phyloP scores from a whole-genome alignment of 2,113 vertebrate species.

The Trematocara marginatum region DNA sequence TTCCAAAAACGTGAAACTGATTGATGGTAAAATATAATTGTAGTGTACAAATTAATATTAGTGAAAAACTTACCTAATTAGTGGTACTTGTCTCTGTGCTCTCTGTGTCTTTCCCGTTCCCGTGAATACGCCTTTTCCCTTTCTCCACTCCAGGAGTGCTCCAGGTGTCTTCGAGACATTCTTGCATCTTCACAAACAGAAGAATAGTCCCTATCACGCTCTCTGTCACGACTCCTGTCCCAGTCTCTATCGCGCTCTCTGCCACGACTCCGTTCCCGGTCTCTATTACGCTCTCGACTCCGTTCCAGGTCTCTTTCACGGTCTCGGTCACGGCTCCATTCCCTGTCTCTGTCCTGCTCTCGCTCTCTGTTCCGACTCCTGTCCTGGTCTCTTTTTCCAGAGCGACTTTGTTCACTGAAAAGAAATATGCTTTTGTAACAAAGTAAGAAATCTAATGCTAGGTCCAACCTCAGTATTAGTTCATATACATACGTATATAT shows the following conservation, averaged over 20 bases:
- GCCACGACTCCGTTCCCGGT: not conserved
- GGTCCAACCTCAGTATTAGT: not conserved
- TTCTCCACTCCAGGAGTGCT: conserved; percentile 59
- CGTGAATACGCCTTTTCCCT: conserved; percentile 48
- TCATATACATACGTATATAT: not conserved
- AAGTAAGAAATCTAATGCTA: not conserved
- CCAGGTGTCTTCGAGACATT: conserved; percentile 53
- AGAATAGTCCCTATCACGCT: conserved; percentile 36
- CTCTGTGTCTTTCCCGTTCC: conserved; percentile 57
- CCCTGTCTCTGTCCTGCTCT: conserved; percentile 25
- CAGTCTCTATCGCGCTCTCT: conserved; percentile 32
- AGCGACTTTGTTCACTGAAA: conserved; percentile 52
- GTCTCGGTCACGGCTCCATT: conserved; percentile 1
- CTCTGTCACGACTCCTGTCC: not conserved
- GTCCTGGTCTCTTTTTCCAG: conserved; percentile 32
- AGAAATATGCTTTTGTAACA: not conserved
- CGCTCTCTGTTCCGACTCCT: conserved; percentile 27
- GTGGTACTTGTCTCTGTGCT: conserved; percentile 64
- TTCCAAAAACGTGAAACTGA: not conserved
- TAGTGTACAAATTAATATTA: not conserved
- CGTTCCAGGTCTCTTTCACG: not conserved
- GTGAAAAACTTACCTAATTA: conserved; percentile 49
- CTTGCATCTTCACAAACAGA: conserved; percentile 44
- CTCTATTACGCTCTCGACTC: conserved; percentile 25
- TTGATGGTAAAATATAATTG: not conserved